Evolutionary conservation across 2,888 invertebrate species (phyloP).

Genomic region (Teleogryllus oceanicus): DNA sequence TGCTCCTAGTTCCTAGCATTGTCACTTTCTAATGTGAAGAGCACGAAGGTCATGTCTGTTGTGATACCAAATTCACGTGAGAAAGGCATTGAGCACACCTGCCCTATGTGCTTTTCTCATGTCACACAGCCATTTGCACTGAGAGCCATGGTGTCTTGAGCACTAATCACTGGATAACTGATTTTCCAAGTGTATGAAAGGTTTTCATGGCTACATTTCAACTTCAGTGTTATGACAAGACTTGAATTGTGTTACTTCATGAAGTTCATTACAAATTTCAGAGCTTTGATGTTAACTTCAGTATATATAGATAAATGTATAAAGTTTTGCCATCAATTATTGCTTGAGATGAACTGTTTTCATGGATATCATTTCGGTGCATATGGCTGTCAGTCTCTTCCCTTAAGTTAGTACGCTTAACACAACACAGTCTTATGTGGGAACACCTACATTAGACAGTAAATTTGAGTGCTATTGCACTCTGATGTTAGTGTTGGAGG

Average conservation of each 20-base stretch:
- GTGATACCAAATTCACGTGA: conserved; percentile 24
- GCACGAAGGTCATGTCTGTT: conserved; percentile 27
- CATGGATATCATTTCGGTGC: conserved; percentile 20
- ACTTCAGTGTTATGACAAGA: not conserved
- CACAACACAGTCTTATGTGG: conserved; percentile 36
- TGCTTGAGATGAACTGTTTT: not conserved
- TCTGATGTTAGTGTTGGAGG: conserved; percentile 22
- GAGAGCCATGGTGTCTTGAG: not conserved
- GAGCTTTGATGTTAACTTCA: not conserved
- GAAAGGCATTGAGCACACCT: conserved; percentile 25
- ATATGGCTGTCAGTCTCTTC: conserved; percentile 36
- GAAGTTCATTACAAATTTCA: not conserved
- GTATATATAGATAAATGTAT: not conserved
- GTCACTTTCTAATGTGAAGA: conserved; percentile 33
- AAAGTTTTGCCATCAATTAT: not conserved
- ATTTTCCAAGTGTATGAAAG: not conserved
- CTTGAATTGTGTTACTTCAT: not conserved
- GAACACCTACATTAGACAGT: conserved; percentile 29
- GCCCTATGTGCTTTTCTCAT: conserved; percentile 32
- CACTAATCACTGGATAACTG: not conserved
- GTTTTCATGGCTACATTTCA: not conserved
- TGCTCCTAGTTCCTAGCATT: conserved; percentile 27
- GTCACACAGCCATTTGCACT: conserved; percentile 1
- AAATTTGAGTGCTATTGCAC: conserved; percentile 38
- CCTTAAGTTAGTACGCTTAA: conserved; percentile 41